Percentiles rank a stretch among this genome's conserved stretches.
Conservation (phyloP, 2,113 vertebrate species). For the Pseudorhombus dupliciocellatus region DNA sequence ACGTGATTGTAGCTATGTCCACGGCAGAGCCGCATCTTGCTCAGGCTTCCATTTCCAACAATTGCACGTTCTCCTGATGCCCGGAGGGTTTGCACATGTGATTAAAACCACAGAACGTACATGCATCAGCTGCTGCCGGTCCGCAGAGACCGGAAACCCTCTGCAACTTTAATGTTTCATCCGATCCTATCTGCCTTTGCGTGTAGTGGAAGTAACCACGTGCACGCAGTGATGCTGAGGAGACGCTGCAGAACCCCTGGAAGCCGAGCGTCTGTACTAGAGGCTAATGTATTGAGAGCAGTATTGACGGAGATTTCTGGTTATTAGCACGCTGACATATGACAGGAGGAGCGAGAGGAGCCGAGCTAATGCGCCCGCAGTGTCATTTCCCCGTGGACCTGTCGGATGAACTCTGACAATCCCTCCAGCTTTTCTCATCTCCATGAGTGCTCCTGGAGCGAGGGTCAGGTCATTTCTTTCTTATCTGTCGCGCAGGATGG, state of each 20-base stretch:
- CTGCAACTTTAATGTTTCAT: constrained; percentile 66
- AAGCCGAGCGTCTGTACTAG: not conserved
- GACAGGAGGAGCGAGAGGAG: constrained; percentile 45
- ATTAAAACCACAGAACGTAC: constrained; percentile 52
- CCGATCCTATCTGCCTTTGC: constrained; percentile 35
- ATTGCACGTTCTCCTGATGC: constrained; percentile 25
- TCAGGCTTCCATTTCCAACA: constrained; percentile 16
- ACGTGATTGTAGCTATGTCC: not conserved
- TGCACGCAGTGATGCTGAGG: not conserved
- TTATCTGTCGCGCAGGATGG: not conserved
- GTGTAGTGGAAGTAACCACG: constrained; percentile 30
- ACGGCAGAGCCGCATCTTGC: constrained; percentile 17
- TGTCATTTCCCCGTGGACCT: constrained; percentile 55
- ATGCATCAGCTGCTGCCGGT: constrained; percentile 57
- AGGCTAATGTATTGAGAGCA: not conserved
- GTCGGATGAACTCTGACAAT: constrained; percentile 51
- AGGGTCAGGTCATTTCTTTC: constrained; percentile 46
- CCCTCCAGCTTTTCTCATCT: constrained; percentile 60
- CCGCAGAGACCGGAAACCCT: constrained; percentile 51
- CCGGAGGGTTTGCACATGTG: constrained; percentile 43
- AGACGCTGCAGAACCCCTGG: not conserved
- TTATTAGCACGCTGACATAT: constrained; percentile 68
- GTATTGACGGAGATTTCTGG: constrained; percentile 42
- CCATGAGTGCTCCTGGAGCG: constrained; percentile 5
- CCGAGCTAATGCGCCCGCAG: constrained; percentile 48